Percentiles rank a stretch among this genome's conserved stretches.
phyloP scores from a whole-genome alignment of 2,113 vertebrate species.

The Siphamia tubifer region DNA sequence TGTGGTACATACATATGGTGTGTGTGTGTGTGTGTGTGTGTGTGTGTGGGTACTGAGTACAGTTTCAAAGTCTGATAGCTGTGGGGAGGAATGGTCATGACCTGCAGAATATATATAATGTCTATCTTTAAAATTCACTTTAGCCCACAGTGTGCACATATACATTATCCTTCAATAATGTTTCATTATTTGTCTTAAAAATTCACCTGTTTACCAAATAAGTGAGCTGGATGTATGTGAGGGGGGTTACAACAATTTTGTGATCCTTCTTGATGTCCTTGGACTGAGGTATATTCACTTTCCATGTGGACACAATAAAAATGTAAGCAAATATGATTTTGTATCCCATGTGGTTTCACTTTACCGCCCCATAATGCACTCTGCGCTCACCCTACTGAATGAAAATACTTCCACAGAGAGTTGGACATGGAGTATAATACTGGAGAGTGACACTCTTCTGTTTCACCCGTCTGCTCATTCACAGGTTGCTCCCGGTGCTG shows the following conservation, averaged over 20 bases:
- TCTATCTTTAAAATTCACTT: no score
- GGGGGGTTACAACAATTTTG: neutral
- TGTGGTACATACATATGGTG: no score
- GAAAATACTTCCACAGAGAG: neutral
- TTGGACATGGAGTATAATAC: neutral
- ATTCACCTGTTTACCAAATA: constrained; percentile 28
- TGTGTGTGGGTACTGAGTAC: no score
- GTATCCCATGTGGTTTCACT: neutral
- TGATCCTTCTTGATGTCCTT: constrained; percentile 23
- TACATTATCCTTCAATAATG: no score
- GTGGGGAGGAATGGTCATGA: no score
- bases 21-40: no score
- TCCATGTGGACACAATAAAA: constrained; percentile 60
- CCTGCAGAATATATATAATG: no score
- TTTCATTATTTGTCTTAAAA: constrained; percentile 39
- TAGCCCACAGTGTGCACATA: no score
- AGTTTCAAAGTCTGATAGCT: no score
- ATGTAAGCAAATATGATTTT: constrained; percentile 7
- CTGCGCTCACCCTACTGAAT: constrained; percentile 6
- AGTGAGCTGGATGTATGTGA: neutral
- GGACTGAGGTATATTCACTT: constrained; percentile 25
- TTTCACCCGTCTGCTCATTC: neutral
- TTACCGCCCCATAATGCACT: constrained; percentile 11
- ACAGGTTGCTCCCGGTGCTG: constrained; percentile 92
- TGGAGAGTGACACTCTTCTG: neutral